Conservation (phyloP, 1,140 invertebrate genomes). For the Caenorhabditis briggsae region DNA sequence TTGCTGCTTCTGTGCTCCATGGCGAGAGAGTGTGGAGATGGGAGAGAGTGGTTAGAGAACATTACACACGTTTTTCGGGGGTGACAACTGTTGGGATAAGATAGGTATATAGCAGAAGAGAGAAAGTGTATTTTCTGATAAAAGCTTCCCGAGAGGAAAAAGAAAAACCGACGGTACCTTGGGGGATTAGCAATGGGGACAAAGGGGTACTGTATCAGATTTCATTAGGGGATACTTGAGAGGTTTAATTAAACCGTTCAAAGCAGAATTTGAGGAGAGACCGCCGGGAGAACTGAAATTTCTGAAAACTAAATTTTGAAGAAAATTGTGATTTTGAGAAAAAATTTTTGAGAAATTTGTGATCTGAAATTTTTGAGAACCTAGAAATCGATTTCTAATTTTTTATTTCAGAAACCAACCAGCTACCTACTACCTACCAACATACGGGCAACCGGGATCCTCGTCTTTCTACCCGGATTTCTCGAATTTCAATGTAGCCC, state of each 20-base stretch:
- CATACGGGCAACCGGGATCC: background rate
- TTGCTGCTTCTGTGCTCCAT: background rate
- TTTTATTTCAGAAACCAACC: conserved; percentile 5
- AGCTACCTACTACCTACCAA: background rate
- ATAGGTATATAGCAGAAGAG: no score
- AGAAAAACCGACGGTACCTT: background rate
- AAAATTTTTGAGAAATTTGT: no score
- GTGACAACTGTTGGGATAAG: no score
- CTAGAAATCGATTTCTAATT: background rate
- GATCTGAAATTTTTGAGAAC: background rate
- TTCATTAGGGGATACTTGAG: no score
- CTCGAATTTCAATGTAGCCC: conserved; percentile 8
- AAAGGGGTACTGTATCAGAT: no score
- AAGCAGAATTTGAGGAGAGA: background rate
- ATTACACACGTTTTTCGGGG: no score
- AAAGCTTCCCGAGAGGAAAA: background rate
- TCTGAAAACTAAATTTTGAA: background rate
- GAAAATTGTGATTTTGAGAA: background rate
- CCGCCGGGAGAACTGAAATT: background rate
- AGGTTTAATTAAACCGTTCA: no score
- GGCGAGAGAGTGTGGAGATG: background rate
- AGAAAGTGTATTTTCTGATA: background rate
- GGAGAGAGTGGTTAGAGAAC: background rate
- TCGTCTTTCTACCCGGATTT: conserved; percentile 26
- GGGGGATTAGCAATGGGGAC: background rate